These are phyloP conservation scores for Halesus radiatus DNA, from an alignment of 1,140 invertebrate genomes.

Conservation along the genomic window DNA sequence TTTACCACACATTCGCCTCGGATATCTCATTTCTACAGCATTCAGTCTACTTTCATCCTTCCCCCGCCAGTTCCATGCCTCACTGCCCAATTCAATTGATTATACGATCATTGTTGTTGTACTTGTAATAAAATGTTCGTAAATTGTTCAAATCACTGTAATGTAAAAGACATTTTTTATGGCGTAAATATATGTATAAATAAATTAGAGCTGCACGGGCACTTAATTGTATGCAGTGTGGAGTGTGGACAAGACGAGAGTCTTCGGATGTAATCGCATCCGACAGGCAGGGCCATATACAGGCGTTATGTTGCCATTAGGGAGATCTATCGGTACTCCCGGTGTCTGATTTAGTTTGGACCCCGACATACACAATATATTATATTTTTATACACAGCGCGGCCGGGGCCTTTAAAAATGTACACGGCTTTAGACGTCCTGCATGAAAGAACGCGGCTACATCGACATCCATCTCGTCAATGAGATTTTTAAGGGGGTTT, in stretches of 20 bases:
- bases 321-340: slow-evolving; percentile 19
- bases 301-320: slow-evolving; percentile 26
- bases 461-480: neutral
- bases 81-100: no score
- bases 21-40: no score
- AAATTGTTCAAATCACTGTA: no score
- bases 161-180: no score
- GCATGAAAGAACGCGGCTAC: neutral
- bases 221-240: neutral
- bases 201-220: no score
- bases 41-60: no score
- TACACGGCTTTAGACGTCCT: neutral
- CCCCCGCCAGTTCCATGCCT: no score
- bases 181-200: no score
- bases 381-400: neutral
- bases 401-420: slow-evolving; percentile 1
- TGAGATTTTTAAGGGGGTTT: neutral
- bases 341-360: neutral
- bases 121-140: no score
- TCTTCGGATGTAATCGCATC: slow-evolving; percentile 1
- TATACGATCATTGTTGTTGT: no score
- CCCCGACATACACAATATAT: neutral
- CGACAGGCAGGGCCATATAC: slow-evolving; percentile 1
- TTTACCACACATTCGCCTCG: no score
- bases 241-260: neutral